Evolutionary conservation across 2,888 invertebrate genomes (phyloP), one percentile per base, ranked within the genome.

Genomic region (Phortica okadai): DNA sequence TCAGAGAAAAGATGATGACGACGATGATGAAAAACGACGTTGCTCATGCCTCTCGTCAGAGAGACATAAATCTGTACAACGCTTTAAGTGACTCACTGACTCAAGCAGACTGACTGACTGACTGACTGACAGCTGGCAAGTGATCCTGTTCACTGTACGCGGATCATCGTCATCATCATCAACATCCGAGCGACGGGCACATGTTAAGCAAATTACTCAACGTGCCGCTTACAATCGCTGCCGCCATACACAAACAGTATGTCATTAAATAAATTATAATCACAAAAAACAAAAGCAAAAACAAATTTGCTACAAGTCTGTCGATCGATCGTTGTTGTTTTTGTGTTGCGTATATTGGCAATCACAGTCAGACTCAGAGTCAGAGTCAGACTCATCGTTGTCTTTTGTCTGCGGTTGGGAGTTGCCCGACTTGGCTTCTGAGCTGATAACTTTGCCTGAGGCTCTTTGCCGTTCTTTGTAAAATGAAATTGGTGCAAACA

Each of bases 241-340:
- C 70, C 72, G 74, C 66, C 73, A 73, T 54, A 66, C 69, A 44
- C 76, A 77, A 76, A 44, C 69, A 74, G 78, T 77, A 81, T 79
- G 80, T 82, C 86, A 86, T 89, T 89, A 87, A 89, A 89, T 88
- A 89, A 89, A 87, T 89, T 89, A 89, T 88, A 85, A 79, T 80
- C 82, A 56, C 86, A 88, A 80, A 70, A 67, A 62, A 79, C 81
- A 83, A 69, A 88, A 87, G 81, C 74, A 50, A 64, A 25, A 67
- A 58, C 7, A 25, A 33, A 41, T 42, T 8, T 6, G 50, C 4
- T 33, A 5, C 33, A 33, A 50, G 50, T 50, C 10, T 50, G 50
- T 50, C 50, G 50, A 50, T 50, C 50, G 50, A 50, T 14, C 50
- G 14, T 50, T 50, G 33, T 21, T 21, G 21, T 21, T 21, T 21